These are phyloP conservation scores for Teleogryllus occipitalis DNA, from an alignment of 1,140 invertebrate genomes.

Conservation along the genomic window DNA sequence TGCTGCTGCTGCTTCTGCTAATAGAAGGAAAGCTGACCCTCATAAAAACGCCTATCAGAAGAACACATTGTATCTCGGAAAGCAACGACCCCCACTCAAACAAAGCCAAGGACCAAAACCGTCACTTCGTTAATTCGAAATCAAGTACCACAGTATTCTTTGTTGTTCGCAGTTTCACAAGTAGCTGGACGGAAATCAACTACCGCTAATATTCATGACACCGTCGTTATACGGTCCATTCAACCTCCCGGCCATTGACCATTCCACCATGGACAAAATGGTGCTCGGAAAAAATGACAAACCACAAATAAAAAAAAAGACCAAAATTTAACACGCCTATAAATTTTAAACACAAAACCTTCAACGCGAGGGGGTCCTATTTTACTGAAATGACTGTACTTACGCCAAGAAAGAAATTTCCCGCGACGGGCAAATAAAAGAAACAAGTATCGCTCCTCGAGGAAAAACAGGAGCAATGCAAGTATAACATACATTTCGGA, in stretches of 20 bases:
- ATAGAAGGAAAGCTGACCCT: not conserved
- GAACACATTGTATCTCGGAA: not conserved
- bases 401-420: not conserved
- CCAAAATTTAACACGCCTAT: not conserved
- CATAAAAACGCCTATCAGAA: not conserved
- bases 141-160: not conserved
- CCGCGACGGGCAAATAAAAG: not conserved
- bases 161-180: not conserved
- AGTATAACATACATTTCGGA: slow-evolving; percentile 5
- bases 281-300: not conserved
- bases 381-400: slow-evolving; percentile 5
- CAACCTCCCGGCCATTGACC: not conserved
- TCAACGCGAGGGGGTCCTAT: not conserved
- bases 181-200: not conserved
- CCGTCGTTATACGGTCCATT: not conserved
- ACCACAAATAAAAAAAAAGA: not conserved
- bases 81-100: not conserved
- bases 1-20: too few relatives aligned
- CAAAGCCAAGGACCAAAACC: not conserved
- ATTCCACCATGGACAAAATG: not conserved
- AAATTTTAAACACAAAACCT: not conserved
- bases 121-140: not conserved
- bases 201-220: not conserved
- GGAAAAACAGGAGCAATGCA: not conserved
- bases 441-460: not conserved